Evolutionary conservation across 1,140 invertebrate genomes (phyloP).

Genomic region (Eupeodes corollae): DNA sequence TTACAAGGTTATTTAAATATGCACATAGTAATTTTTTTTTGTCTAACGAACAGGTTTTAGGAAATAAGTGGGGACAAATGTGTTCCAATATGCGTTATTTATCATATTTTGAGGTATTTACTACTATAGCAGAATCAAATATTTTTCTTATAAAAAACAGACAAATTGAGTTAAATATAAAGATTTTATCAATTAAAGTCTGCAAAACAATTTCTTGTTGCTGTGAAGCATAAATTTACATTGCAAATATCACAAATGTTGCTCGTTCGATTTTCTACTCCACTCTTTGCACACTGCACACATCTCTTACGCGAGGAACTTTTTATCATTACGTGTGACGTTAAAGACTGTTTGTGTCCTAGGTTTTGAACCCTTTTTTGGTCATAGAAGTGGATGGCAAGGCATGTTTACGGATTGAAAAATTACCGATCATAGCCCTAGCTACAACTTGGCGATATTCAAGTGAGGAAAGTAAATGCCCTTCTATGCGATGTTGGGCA

Average conservation of each 20-base stretch:
- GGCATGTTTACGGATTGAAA: constrained; percentile 16
- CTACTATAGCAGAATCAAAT: too few species aligned
- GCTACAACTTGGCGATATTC: constrained; percentile 12
- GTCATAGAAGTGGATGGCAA: constrained; percentile 9
- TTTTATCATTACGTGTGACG: constrained; percentile 17
- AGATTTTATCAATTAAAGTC: background rate
- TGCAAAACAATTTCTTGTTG: background rate
- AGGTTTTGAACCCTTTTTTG: constrained; percentile 6
- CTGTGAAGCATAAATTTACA: constrained; percentile 19
- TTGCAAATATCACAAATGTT: constrained; percentile 17
- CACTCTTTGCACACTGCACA: constrained; percentile 20
- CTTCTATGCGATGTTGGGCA: background rate
- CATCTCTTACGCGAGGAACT: constrained; percentile 15
- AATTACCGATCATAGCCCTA: constrained; percentile 18
- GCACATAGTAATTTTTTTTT: too few species aligned
- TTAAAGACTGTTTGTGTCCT: constrained; percentile 12
- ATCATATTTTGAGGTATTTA: too few species aligned
- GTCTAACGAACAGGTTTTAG: too few species aligned
- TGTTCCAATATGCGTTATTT: too few species aligned
- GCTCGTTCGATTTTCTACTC: constrained; percentile 20
- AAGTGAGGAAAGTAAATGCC: background rate
- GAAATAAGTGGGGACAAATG: too few species aligned
- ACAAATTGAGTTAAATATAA: too few species aligned
- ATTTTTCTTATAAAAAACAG: too few species aligned
- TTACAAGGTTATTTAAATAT: too few species aligned